These are phyloP conservation scores for Orthonyx spaldingii DNA, from an alignment of 2,113 vertebrate species.

Conservation along the genomic window DNA sequence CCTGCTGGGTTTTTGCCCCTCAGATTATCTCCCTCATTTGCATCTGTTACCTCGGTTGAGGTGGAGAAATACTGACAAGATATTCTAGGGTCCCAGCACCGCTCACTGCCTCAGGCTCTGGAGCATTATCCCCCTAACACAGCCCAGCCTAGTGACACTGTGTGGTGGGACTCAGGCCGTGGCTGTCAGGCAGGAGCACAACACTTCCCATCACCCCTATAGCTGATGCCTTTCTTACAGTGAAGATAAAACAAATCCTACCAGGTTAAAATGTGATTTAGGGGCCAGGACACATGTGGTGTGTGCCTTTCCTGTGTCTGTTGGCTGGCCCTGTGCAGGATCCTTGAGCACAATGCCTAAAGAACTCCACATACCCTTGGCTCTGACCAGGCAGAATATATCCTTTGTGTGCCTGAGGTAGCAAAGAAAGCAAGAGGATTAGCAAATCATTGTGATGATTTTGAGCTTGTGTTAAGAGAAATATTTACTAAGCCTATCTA, in stretches of 20 bases:
- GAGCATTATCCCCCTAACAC: accelerated
- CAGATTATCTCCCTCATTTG: too few species aligned
- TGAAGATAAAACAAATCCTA: neutral
- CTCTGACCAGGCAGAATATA: neutral
- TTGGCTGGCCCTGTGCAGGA: neutral
- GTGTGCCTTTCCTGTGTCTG: accelerated
- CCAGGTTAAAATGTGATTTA: neutral
- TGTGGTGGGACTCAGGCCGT: neutral
- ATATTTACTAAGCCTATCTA: neutral
- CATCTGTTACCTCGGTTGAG: too few species aligned
- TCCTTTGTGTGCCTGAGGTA: neutral
- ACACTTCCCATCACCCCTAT: neutral
- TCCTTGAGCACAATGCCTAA: neutral
- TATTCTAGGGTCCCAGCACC: accelerated
- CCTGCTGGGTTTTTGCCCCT: too few species aligned
- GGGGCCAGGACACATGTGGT: accelerated
- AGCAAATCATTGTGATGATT: neutral
- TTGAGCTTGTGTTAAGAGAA: neutral
- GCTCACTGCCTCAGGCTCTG: accelerated
- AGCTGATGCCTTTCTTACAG: neutral
- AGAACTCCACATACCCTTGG: neutral
- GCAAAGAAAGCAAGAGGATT: neutral
- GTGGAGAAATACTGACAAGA: too few species aligned
- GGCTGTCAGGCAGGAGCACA: neutral
- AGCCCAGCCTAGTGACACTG: too few species aligned